phyloP scores from a whole-genome alignment of 2,888 invertebrate species.

The Synanthedon myopaeformis region DNA sequence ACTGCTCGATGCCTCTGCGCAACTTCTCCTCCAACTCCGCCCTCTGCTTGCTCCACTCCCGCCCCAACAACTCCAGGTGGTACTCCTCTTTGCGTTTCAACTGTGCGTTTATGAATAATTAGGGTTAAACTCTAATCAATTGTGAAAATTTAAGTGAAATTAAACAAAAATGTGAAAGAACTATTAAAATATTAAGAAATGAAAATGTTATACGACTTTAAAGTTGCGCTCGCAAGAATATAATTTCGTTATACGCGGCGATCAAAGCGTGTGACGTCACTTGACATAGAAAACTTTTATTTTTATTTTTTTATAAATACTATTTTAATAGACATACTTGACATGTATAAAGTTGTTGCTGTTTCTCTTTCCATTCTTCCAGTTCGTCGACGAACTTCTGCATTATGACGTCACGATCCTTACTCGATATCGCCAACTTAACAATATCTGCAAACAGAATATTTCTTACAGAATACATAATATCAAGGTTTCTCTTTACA shows the following conservation, averaged over 20 bases:
- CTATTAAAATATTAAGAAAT: no score
- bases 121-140: no score
- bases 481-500: no score
- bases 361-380: conserved; percentile 79
- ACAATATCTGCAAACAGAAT: conserved; percentile 23
- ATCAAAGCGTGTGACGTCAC: no score
- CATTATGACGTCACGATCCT: conserved; percentile 42
- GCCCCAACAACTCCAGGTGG: conserved; percentile 60
- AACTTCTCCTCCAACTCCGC: conserved; percentile 69
- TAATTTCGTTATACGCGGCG: no score
- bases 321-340: conserved; percentile 44
- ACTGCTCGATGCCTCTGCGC: conserved; percentile 70
- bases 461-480: not conserved
- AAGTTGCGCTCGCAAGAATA: no score
- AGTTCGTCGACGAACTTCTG: conserved; percentile 74
- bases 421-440: conserved; percentile 20
- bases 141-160: no score
- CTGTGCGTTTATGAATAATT: conserved; percentile 19
- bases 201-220: no score
- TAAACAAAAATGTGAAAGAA: no score
- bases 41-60: conserved; percentile 71
- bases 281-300: no score
- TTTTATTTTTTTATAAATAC: not conserved
- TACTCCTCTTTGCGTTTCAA: conserved; percentile 70
- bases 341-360: conserved; percentile 72